Percentiles rank a stretch among this genome's conserved stretches.
Conservation (phyloP, 2,797 vertebrate genomes). For the Hyperoplus immaculatus region DNA sequence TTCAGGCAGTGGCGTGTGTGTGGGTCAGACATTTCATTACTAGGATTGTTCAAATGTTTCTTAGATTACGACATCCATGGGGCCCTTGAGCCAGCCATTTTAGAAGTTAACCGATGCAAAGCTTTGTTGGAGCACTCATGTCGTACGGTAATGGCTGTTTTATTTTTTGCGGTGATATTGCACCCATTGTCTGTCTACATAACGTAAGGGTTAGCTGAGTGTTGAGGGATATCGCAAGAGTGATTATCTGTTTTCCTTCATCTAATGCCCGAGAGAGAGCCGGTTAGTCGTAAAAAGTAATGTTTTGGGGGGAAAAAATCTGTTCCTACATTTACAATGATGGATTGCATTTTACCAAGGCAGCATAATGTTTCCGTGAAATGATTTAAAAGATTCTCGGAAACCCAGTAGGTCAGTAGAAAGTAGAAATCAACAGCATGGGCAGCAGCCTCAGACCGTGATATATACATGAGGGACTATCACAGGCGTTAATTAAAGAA, state of each 20-base stretch:
- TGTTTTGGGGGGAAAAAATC: background rate
- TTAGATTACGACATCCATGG: slow-evolving; percentile 43
- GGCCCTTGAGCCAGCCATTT: slow-evolving; percentile 15
- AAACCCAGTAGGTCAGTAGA: slow-evolving; percentile 20
- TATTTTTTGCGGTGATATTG: background rate
- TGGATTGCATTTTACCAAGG: slow-evolving; percentile 30
- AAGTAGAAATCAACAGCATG: background rate
- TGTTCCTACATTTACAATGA: slow-evolving; percentile 24
- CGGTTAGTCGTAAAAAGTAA: background rate
- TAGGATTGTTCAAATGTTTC: slow-evolving; percentile 42
- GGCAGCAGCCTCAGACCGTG: slow-evolving; percentile 10
- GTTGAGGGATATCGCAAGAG: background rate
- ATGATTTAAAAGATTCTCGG: slow-evolving; percentile 27
- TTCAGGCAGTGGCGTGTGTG: slow-evolving; percentile 27
- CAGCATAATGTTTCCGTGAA: slow-evolving; percentile 28
- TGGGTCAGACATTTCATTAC: slow-evolving; percentile 49
- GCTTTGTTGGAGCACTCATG: slow-evolving; percentile 15
- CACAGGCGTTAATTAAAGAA: slow-evolving; percentile 19
- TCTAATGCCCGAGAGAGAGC: background rate
- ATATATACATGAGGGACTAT: background rate
- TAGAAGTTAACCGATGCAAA: background rate
- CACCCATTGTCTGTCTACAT: background rate
- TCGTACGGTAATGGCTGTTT: slow-evolving; percentile 12
- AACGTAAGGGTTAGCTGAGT: background rate
- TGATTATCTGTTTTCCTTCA: background rate